Base-by-base conservation (phyloP, 2,797 vertebrate species). In the Ceyx erithaca region DNA sequence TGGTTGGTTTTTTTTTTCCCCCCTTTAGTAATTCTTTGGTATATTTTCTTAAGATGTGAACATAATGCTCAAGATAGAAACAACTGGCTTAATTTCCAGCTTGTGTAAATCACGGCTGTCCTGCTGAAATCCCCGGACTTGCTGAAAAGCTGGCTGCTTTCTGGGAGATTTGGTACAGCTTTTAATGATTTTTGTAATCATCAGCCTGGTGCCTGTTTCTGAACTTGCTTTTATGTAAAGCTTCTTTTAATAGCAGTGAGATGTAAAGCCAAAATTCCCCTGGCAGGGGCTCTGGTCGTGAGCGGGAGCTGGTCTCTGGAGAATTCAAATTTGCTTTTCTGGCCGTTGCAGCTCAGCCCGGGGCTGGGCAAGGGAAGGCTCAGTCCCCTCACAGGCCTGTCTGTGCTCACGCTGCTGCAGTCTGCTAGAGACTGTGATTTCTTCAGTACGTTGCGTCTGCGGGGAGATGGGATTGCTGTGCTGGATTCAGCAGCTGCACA, bases 401-500 rank as follows among this genome's bases (percentile, higher is more conserved):
- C 22, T 2, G 2, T 7, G 40, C 58, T 70, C 3, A 1, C 28
- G 48, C 11, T 22, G 54, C 54, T 11, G 28, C 31, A 35, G 12
- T 8, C 10, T 6, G 8, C 16, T 28, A 14, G 9, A 1, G 18
- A 5, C 9, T 1, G 55, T 10, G 57, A 19, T 28, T 58, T 87
- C 46, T 85, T 61, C 1, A 7, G 23, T 19, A 3, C 3, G 46
- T 12, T 14, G 48, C 28, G 21, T 12, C 72, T 16, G 43, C 26
- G 18, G 35, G 1, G 35, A 12, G 17, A 21, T 0, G 0, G 16
- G 16, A 7, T 15, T 19, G 14, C 63, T 12, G 35, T 19, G 4
- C 2, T 4, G 72, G 11, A 14, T n/a, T 16, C 5, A 21, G 41
- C 12, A 6, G 4, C 16, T 5, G 16, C 4, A 0, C 1, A 12